Conservation (phyloP, 2,797 vertebrate species). For the Karalla daura region DNA sequence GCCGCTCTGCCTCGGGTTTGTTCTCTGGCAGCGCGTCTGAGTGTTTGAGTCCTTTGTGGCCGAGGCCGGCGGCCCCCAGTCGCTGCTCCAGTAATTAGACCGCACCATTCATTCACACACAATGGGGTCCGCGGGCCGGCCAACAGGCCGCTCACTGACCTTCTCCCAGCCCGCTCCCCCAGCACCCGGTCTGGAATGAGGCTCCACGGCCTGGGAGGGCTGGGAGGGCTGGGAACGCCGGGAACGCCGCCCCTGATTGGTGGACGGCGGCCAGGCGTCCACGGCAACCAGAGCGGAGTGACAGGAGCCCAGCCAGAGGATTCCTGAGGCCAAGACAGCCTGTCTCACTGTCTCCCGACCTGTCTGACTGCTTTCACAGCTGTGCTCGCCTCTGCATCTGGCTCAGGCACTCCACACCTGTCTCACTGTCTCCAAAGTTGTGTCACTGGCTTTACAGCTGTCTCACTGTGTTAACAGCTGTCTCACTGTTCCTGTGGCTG, state of each 20-base stretch:
- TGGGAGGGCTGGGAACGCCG: constrained; percentile 23
- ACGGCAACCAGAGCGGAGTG: constrained; percentile 34
- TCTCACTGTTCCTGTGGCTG: too few species aligned
- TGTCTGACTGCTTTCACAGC: too few species aligned
- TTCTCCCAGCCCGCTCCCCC: constrained; percentile 63
- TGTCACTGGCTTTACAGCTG: too few species aligned
- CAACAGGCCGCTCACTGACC: constrained; percentile 71
- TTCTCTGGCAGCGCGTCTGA: constrained; percentile 49
- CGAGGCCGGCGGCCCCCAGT: constrained; percentile 44
- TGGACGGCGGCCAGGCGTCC: constrained; percentile 38
- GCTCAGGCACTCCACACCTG: too few species aligned
- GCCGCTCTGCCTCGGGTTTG: constrained; percentile 51
- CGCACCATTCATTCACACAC: constrained; percentile 72
- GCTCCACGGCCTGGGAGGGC: constrained; percentile 32
- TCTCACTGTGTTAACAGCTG: too few species aligned
- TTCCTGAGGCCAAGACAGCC: too few species aligned
- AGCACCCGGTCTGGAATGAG: constrained; percentile 44
- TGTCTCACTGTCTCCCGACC: too few species aligned
- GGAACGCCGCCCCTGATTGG: constrained; percentile 25
- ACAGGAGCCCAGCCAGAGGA: too few species aligned
- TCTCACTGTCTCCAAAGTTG: too few species aligned
- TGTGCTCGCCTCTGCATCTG: too few species aligned
- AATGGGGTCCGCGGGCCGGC: constrained; percentile 57
- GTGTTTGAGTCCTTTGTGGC: constrained; percentile 59
- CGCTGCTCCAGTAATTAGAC: constrained; percentile 73